Evolutionary conservation across 1,140 invertebrate species (phyloP), one percentile per base, ranked within the genome.

Genomic region (Carcinoscorpius rotundicauda): DNA sequence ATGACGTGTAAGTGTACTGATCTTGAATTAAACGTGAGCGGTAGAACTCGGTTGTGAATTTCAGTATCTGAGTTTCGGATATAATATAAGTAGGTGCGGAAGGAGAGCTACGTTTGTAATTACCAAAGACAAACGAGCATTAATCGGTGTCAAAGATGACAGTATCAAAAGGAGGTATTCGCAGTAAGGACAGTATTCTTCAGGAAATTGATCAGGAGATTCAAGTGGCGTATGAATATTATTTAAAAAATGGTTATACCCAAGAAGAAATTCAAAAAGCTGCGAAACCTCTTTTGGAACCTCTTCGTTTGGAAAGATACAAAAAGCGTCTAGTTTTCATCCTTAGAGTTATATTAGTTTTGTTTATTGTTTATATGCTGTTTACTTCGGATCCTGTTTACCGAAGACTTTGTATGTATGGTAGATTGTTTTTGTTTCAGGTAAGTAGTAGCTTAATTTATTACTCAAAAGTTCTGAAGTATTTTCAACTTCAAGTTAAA

Each of bases 261-360:
- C 65, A 66, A 52, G 61, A 66, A 56, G 65, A 66, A 52, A 66
- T 66, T 51, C 53, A 60, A 3, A 50, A 63, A 49, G 63, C 63
- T 56, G 65, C 65, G 2, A 63, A 51, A 8, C 65, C 65, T n/a
- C 49, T 63, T 6, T 51, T 66, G 10, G 51, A 51, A 11, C 65
- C 65, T 3, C 10, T 66, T 10, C 51, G 58, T 29, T 56, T 60
- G 5, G 58, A 63, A 52, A 58, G 51, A 57, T 63, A 58, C 52
- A 66, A 63, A 51, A 60, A 51, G 51, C 50, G 11, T 48, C 63
- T 66, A 1, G 49, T 60, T 49, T 60, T 52, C 49, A 51, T 66
- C 48, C 6, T 63, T 5, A 66, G 63, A 56, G 63, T 66, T 51
- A 11, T 52, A 58, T 56, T 63, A 63, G 63, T 59, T 48, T 66